Evolutionary conservation across 2,113 vertebrate species (phyloP).

Genomic region (Scomber japonicus): DNA sequence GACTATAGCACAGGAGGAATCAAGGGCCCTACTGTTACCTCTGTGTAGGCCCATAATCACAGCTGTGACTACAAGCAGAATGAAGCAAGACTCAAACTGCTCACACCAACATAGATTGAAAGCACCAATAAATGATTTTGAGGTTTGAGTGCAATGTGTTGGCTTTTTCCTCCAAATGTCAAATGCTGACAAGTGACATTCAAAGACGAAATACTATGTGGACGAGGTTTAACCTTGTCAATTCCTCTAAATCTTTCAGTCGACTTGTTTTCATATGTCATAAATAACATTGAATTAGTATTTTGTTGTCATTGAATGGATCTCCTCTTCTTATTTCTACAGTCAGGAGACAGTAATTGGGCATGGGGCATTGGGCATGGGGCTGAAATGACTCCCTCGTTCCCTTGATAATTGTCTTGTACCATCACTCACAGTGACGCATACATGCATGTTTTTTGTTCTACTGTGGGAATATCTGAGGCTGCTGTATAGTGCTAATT

Average conservation of each 20-base stretch:
- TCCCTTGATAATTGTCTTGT: background rate
- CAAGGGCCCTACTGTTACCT: slow-evolving; percentile 29
- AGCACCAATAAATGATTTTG: slow-evolving; percentile 32
- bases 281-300: no score
- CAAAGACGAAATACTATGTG: no score
- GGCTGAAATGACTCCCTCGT: no score
- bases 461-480: background rate
- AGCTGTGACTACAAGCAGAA: slow-evolving; percentile 41
- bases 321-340: no score
- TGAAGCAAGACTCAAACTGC: slow-evolving; percentile 29
- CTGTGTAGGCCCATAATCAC: slow-evolving; percentile 52
- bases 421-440: background rate
- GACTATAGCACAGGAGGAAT: slow-evolving; percentile 51
- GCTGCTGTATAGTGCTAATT: no score
- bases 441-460: background rate
- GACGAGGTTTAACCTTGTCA: no score
- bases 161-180: slow-evolving; percentile 40
- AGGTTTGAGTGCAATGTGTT: slow-evolving; percentile 4
- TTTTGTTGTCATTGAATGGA: no score
- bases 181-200: slow-evolving; percentile 14
- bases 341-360: no score
- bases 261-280: no score
- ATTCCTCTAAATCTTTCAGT: no score
- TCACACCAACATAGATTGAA: slow-evolving; percentile 9
- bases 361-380: no score